These are phyloP conservation scores for Priapulus caudatus DNA, from an alignment of 2,888 invertebrate species.

Conservation along the genomic window DNA sequence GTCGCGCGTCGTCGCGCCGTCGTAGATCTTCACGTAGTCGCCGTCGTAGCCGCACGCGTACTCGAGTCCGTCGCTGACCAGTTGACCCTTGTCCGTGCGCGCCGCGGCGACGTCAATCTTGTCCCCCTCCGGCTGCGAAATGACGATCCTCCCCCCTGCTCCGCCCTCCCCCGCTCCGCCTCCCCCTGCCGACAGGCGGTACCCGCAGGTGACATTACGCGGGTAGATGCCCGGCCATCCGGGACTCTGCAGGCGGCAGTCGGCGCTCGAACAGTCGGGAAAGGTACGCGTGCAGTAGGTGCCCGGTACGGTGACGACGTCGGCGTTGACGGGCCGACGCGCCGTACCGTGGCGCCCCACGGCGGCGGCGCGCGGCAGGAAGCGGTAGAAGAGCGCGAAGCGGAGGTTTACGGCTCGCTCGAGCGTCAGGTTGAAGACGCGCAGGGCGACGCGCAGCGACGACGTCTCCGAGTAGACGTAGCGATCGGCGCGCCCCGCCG, in stretches of 20 bases:
- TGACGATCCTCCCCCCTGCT: slow-evolving; percentile 34
- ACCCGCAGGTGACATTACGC: slow-evolving; percentile 76
- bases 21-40: slow-evolving; percentile 77
- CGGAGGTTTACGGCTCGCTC: slow-evolving; percentile 73
- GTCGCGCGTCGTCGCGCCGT: slow-evolving; percentile 73
- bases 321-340: slow-evolving; percentile 73
- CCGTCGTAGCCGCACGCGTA: slow-evolving; percentile 61
- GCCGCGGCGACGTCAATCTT: slow-evolving; percentile 84
- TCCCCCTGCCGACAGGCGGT: slow-evolving; percentile 53
- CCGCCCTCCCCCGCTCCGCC: slow-evolving; percentile 65
- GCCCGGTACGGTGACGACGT: slow-evolving; percentile 79
- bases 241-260: slow-evolving; percentile 84
- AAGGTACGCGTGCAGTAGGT: slow-evolving; percentile 79
- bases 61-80: slow-evolving; percentile 82
- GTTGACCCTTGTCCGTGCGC: slow-evolving; percentile 59
- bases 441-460: slow-evolving; percentile 84
- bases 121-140: slow-evolving; percentile 80
- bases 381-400: background rate
- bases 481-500: slow-evolving; percentile 19
- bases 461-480: slow-evolving; percentile 53
- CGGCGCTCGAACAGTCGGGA: slow-evolving; percentile 72
- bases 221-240: slow-evolving; percentile 87
- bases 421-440: slow-evolving; percentile 72
- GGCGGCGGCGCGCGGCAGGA: slow-evolving; percentile 5
- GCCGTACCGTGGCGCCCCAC: background rate